Conservation (phyloP, 2,888 invertebrate genomes). For the Cancer borealis region DNA sequence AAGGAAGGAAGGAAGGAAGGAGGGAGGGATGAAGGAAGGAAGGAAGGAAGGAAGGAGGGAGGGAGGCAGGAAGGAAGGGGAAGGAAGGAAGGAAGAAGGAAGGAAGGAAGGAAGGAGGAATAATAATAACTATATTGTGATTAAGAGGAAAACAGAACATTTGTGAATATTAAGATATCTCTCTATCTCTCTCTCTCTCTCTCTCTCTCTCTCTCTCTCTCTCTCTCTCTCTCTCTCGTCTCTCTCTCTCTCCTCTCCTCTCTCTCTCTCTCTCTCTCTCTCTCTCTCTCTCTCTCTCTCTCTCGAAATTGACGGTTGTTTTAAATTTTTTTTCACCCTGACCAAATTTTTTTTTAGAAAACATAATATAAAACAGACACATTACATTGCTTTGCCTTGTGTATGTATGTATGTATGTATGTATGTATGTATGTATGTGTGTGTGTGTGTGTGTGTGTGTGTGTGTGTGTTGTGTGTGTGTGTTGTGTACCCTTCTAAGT, state of each 20-base stretch:
- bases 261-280: slow-evolving; percentile 37
- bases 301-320: background rate
- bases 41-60: background rate
- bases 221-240: slow-evolving; percentile 34
- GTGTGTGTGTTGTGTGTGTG: slow-evolving; percentile 20
- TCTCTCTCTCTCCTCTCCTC: background rate
- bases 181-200: slow-evolving; percentile 28
- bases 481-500: background rate
- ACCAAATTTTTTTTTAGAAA: background rate
- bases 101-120: background rate
- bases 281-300: slow-evolving; percentile 35
- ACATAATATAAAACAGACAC: background rate
- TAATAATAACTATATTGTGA: no score
- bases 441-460: background rate
- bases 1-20: no score
- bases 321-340: background rate
- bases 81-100: background rate
- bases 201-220: slow-evolving; percentile 39
- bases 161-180: no score
- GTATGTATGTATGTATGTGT: background rate
- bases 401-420: background rate
- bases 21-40: background rate
- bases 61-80: background rate
- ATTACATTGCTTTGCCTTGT: background rate
- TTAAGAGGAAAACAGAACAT: background rate